phyloP scores from a whole-genome alignment of 2,888 invertebrate species.

The Gryllus longicercus region DNA sequence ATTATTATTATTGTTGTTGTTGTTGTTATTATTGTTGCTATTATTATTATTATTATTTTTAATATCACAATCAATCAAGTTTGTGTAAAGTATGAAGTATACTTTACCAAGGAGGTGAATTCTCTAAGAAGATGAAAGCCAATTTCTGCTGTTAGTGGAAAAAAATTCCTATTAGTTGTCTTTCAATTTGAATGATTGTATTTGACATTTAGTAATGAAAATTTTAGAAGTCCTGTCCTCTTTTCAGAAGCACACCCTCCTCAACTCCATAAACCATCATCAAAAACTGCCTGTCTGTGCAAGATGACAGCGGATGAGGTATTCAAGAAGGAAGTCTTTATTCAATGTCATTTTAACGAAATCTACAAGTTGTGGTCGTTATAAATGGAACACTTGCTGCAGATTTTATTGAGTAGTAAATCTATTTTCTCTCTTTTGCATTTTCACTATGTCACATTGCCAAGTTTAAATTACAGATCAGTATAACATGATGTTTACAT shows the following conservation, averaged over 20 bases:
- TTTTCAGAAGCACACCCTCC: too few relatives aligned
- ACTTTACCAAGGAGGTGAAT: background rate
- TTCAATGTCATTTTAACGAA: slow-evolving; percentile 7
- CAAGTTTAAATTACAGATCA: slow-evolving; percentile 8
- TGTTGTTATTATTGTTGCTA: too few relatives aligned
- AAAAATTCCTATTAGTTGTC: too few relatives aligned
- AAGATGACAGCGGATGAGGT: background rate
- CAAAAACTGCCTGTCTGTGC: too few relatives aligned
- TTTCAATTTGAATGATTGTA: too few relatives aligned
- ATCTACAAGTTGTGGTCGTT: background rate
- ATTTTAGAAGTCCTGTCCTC: too few relatives aligned
- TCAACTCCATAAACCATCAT: too few relatives aligned
- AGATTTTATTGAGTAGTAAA: slow-evolving; percentile 17
- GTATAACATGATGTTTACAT: slow-evolving; percentile 17
- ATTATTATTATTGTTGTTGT: too few relatives aligned
- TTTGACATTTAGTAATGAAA: too few relatives aligned
- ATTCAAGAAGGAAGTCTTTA: slow-evolving; percentile 1
- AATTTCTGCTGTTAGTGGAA: background rate
- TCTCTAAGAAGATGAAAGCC: background rate
- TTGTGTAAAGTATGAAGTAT: too few relatives aligned
- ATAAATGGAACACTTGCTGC: slow-evolving; percentile 7
- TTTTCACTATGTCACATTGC: slow-evolving; percentile 7
- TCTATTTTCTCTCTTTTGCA: slow-evolving; percentile 8
- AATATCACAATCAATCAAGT: too few relatives aligned
- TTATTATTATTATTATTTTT: too few relatives aligned